Evolutionary conservation across 1,140 invertebrate species (phyloP).

Genomic region (Tribolium madens): DNA sequence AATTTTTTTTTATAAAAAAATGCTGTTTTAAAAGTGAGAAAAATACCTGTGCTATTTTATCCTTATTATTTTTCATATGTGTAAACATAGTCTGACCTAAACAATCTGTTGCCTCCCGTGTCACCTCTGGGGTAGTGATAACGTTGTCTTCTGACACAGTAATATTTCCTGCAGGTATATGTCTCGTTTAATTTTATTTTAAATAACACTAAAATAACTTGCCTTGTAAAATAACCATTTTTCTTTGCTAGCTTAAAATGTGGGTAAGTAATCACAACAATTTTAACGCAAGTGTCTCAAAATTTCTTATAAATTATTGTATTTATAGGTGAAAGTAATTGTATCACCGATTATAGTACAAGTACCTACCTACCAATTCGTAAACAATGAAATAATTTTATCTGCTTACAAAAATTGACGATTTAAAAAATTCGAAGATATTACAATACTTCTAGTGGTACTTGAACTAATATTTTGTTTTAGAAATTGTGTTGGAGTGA

Average conservation of each 20-base stretch:
- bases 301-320: too few species aligned
- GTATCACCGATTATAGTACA: too few species aligned
- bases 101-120: constrained; percentile 15
- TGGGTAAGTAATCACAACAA: too few species aligned
- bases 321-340: too few species aligned
- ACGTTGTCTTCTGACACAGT: constrained; percentile 22
- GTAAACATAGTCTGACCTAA: constrained; percentile 48
- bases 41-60: constrained; percentile 50
- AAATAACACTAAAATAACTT: background rate
- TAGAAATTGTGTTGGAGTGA: too few species aligned
- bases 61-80: constrained; percentile 45
- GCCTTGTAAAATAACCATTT: background rate
- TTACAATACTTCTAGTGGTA: too few species aligned
- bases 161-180: background rate
- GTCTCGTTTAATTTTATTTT: background rate
- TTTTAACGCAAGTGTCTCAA: too few species aligned
- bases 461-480: too few species aligned
- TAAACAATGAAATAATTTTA: too few species aligned
- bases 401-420: too few species aligned
- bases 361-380: too few species aligned
- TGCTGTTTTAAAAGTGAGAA: background rate
- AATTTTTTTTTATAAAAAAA: background rate
- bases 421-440: too few species aligned
- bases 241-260: background rate
- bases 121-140: constrained; percentile 35